Evolutionary conservation across 2,888 invertebrate genomes (phyloP).

Genomic region (Lasioglossum figueresi): DNA sequence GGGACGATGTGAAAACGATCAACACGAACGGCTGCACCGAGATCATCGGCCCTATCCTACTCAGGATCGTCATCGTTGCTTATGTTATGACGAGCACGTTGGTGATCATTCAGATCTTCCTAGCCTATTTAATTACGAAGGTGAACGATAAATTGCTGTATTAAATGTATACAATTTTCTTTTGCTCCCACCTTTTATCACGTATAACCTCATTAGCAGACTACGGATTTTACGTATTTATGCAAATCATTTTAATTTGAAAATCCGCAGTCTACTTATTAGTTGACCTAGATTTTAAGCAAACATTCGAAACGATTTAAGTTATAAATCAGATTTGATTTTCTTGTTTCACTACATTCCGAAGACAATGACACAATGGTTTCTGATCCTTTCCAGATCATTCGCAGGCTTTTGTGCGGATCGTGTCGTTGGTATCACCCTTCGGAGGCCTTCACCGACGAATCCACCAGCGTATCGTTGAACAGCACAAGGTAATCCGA

Average conservation of each 20-base stretch:
- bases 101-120: constrained; percentile 72
- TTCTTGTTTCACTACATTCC: not conserved
- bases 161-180: not conserved
- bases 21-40: constrained; percentile 76
- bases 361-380: not conserved
- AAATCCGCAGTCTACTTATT: too few species aligned
- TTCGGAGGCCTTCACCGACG: constrained; percentile 6
- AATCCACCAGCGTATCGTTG: constrained; percentile 39
- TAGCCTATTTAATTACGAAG: constrained; percentile 71
- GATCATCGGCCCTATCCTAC: constrained; percentile 71
- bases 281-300: too few species aligned
- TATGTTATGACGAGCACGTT: constrained; percentile 77
- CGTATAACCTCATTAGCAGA: too few species aligned
- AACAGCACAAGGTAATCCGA: constrained; percentile 35
- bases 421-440: constrained; percentile 29
- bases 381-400: constrained; percentile 22
- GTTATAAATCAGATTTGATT: too few species aligned
- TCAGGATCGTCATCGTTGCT: constrained; percentile 75
- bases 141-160: constrained; percentile 44
- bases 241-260: too few species aligned
- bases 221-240: too few species aligned
- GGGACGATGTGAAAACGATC: constrained; percentile 69
- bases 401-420: constrained; percentile 36
- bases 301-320: too few species aligned
- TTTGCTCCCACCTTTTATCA: too few species aligned